Conservation (phyloP, 2,888 invertebrate species). For the Apeira syringaria region DNA sequence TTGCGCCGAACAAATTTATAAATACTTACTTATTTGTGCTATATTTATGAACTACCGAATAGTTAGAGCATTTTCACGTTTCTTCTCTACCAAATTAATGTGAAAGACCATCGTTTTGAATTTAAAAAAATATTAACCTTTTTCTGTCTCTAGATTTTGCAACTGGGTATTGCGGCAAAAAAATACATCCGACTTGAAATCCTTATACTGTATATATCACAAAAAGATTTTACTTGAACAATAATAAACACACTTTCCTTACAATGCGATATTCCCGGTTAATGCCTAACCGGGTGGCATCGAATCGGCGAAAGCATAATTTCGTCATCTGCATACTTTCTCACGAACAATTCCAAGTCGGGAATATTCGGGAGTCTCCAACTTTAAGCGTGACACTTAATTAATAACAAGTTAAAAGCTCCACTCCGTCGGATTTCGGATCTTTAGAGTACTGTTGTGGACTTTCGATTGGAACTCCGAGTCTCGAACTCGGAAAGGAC, state of each 20-base stretch:
- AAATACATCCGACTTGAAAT: no score
- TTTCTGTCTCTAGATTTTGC: neutral
- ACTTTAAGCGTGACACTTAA: conserved; percentile 48
- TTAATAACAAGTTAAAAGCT: conserved; percentile 64
- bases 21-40: no score
- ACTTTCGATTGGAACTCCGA: conserved; percentile 57
- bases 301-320: conserved; percentile 44
- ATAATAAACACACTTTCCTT: conserved; percentile 29
- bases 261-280: conserved; percentile 46
- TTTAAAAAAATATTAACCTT: neutral
- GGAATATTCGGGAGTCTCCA: conserved; percentile 17
- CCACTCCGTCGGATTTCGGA: conserved; percentile 39
- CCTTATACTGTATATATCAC: no score
- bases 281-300: conserved; percentile 41
- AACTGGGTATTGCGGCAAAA: no score
- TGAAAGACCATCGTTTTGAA: neutral
- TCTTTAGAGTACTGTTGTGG: conserved; percentile 53
- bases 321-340: conserved; percentile 49
- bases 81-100: neutral
- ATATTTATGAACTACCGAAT: no score
- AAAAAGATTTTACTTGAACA: conserved; percentile 6
- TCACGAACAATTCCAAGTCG: conserved; percentile 29
- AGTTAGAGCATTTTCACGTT: no score
- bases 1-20: no score
- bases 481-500: conserved; percentile 24